Percentiles rank a stretch among this genome's conserved stretches.
phyloP scores from a whole-genome alignment of 2,888 invertebrate species.

The Agonum fuliginosum region DNA sequence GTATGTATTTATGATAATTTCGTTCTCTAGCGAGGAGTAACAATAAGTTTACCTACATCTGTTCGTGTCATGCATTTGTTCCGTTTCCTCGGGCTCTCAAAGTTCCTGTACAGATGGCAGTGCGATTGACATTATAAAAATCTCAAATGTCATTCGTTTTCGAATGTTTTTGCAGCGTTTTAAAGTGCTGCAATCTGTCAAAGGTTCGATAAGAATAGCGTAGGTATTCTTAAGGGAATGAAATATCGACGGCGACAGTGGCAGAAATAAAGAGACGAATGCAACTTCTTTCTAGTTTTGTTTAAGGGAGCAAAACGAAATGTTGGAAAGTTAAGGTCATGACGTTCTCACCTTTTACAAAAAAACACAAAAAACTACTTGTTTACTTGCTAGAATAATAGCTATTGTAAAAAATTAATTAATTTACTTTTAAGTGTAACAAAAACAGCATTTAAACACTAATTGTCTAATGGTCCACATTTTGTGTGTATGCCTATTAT shows the following conservation, averaged over 20 bases:
- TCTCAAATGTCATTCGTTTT: conserved; percentile 47
- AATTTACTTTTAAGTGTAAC: too few relatives aligned
- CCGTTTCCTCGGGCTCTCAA: conserved; percentile 5
- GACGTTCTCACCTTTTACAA: too few relatives aligned
- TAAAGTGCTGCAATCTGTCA: conserved; percentile 56
- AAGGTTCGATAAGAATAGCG: conserved; percentile 52
- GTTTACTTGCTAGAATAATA: too few relatives aligned
- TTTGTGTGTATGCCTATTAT: too few relatives aligned
- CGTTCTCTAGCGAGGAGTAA: conserved; percentile 15
- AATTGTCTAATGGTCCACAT: too few relatives aligned
- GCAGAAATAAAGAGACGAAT: conserved; percentile 40
- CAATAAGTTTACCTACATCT: conserved; percentile 39
- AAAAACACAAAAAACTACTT: too few relatives aligned
- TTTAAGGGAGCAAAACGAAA: conserved; percentile 22
- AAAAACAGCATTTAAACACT: too few relatives aligned
- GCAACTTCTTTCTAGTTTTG: conserved; percentile 38
- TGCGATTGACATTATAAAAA: conserved; percentile 46
- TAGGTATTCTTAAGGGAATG: conserved; percentile 52
- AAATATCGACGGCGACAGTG: conserved; percentile 33
- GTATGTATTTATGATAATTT: conserved; percentile 44
- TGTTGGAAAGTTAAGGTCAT: too few relatives aligned
- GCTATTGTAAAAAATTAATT: too few relatives aligned
- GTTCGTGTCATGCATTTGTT: conserved; percentile 38
- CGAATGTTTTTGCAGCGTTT: conserved; percentile 47
- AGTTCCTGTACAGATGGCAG: conserved; percentile 6